phyloP scores from a whole-genome alignment of 2,113 vertebrate species.

The Gnathonemus longibarbis region DNA sequence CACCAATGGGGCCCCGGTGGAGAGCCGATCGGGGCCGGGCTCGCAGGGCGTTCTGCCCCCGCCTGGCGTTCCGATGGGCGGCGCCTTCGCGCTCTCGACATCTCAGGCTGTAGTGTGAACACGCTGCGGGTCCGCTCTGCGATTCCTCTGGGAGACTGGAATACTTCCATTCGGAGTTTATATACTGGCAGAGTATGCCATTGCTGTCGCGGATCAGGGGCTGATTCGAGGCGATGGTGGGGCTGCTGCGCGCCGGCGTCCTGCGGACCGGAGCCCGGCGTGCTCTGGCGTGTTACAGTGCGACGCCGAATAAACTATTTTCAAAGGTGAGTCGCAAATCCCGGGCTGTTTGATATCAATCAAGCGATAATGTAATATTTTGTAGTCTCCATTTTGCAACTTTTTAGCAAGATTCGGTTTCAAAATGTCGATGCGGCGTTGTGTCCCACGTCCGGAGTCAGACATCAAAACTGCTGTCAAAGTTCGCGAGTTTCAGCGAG shows the following conservation, averaged over 20 bases:
- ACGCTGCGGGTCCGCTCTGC: not conserved
- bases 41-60: not conserved
- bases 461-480: not conserved
- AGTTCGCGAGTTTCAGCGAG: not conserved
- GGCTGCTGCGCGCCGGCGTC: not conserved
- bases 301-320: not conserved
- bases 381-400: not conserved
- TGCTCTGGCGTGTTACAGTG: not conserved
- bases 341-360: not conserved
- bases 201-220: not conserved
- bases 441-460: not conserved
- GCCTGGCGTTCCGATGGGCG: not conserved
- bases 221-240: not conserved
- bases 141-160: not conserved
- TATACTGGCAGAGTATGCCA: not conserved
- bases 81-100: not conserved
- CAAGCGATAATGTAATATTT: not conserved
- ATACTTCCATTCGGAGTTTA: not conserved
- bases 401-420: not conserved
- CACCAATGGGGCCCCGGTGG: not conserved
- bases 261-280: not conserved
- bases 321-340: not conserved
- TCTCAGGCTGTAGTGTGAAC: not conserved
- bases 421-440: not conserved
- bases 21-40: not conserved